Evolutionary conservation across 2,797 vertebrate genomes (phyloP), one percentile per base, ranked within the genome.

Genomic region (Decapterus maruadsi): DNA sequence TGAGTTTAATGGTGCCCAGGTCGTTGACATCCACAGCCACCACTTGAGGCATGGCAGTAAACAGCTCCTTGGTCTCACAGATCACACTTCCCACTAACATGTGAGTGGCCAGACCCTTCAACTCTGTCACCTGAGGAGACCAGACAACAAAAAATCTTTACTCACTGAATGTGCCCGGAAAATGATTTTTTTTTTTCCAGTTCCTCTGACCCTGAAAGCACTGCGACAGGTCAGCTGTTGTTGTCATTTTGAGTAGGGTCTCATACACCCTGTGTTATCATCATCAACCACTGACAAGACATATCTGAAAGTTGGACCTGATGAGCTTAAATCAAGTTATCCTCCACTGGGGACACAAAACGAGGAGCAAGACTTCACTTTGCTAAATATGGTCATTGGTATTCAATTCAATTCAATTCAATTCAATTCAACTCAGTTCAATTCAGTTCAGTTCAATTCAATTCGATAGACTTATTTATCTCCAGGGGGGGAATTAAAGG

Each of bases 21-120:
- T 99, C 98, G 0, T 99, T 99, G 82, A 99, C 96, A 63, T 99
- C 98, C 38, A 99, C 98, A 36, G 98, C 98, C 75, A 99, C 97
- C 90, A 97, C 96, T 88, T 99, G 98, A 82, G 98, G 98, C 89
- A 96, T 96, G 85, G 98, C 97, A 19, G 98, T 98, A 87, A 99
- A 99, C 63, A 99, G 93, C 78, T 99, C 98, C 94, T 98, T 99
- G 65, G 98, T 99, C 91, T 99, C 98, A 56, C 98, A 99, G 85
- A 97, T 99, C 63, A 99, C 97, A 0, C 97, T 99, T 86, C 98
- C 98, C 63, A 99, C 97, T 79, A 99, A 94, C 85, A 98, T 94
- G 86, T 99, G 98, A 64, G 96, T 97, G n/a, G 97, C 97, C 75
- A 99, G 94, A 36, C 98, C 98, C 92, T 99, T 99, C 80, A 99